A percentile compares a stretch with the other conserved stretches of the same genome.
phyloP scores from a whole-genome alignment of 1,140 invertebrate genomes.

The Sarcophaga peregrina region DNA sequence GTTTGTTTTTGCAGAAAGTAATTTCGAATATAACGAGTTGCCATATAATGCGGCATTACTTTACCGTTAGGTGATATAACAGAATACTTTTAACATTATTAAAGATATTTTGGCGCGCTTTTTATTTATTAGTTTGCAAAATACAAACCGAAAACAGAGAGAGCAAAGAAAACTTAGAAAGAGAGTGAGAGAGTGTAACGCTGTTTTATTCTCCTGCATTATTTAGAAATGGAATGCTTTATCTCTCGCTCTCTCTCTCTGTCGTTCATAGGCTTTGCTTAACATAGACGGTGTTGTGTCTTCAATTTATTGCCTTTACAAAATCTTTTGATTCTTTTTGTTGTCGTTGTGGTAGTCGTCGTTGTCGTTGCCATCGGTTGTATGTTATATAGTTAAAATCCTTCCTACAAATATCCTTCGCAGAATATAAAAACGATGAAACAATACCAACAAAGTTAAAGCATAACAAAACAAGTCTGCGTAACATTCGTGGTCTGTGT shows the following conservation, averaged over 20 bases:
- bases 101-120: slow-evolving; percentile 11
- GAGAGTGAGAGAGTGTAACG: neutral
- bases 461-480: slow-evolving; percentile 16
- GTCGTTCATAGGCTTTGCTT: neutral
- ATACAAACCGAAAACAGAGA: too few species aligned
- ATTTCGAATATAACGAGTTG: neutral
- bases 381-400: neutral
- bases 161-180: neutral
- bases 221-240: neutral
- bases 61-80: too few species aligned
- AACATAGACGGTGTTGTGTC: neutral
- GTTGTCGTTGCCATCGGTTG: neutral
- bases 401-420: slow-evolving; percentile 4
- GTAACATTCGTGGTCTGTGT: slow-evolving; percentile 1
- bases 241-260: neutral
- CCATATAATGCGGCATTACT: neutral
- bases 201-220: neutral
- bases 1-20: neutral
- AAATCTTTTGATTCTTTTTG: too few species aligned
- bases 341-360: neutral
- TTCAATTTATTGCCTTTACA: slow-evolving; percentile 6
- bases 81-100: neutral
- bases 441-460: neutral
- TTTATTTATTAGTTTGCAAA: neutral
- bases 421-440: neutral